Percentiles rank a stretch among this genome's conserved stretches.
phyloP scores from a whole-genome alignment of 2,888 invertebrate genomes.

The Thereva unica region DNA sequence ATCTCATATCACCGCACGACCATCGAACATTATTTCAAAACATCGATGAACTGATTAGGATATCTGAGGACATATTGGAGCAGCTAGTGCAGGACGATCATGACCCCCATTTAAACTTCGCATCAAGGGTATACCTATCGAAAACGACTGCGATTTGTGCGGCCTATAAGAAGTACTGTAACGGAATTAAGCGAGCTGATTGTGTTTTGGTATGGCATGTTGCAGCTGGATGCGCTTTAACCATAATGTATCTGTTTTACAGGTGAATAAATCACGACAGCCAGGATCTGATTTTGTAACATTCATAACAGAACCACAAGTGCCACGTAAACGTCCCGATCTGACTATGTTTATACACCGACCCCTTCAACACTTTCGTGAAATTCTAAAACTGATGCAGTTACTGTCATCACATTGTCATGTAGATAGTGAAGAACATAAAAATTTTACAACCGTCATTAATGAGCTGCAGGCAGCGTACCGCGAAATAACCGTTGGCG shows the following conservation, averaged over 20 bases:
- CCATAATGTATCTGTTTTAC: slow-evolving; percentile 1
- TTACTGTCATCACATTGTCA: slow-evolving; percentile 59
- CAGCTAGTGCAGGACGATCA: slow-evolving; percentile 74
- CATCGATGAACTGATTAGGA: slow-evolving; percentile 74
- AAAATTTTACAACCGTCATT: slow-evolving; percentile 57
- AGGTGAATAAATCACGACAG: slow-evolving; percentile 73
- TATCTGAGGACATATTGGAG: slow-evolving; percentile 82
- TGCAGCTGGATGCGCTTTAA: background rate
- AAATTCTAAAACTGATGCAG: slow-evolving; percentile 65
- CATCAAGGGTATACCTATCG: slow-evolving; percentile 72
- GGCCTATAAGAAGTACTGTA: slow-evolving; percentile 80
- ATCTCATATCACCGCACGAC: slow-evolving; percentile 75
- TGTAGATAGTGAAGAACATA: slow-evolving; percentile 57
- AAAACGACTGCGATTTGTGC: slow-evolving; percentile 75
- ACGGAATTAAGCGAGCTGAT: slow-evolving; percentile 82
- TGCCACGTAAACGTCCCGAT: slow-evolving; percentile 80
- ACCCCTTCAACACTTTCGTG: slow-evolving; percentile 80
- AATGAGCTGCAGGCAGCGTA: slow-evolving; percentile 67
- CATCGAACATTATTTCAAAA: slow-evolving; percentile 83
- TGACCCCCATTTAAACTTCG: slow-evolving; percentile 68
- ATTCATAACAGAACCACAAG: slow-evolving; percentile 78
- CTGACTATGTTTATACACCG: slow-evolving; percentile 83
- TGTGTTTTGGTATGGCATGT: slow-evolving; percentile 69
- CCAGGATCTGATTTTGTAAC: slow-evolving; percentile 78
- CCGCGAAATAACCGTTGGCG: slow-evolving; percentile 80